Percentiles rank a stretch among this genome's conserved stretches.
Evolutionary conservation across 2,888 invertebrate genomes (phyloP).

Genomic region (Cryptocephalus primarius): DNA sequence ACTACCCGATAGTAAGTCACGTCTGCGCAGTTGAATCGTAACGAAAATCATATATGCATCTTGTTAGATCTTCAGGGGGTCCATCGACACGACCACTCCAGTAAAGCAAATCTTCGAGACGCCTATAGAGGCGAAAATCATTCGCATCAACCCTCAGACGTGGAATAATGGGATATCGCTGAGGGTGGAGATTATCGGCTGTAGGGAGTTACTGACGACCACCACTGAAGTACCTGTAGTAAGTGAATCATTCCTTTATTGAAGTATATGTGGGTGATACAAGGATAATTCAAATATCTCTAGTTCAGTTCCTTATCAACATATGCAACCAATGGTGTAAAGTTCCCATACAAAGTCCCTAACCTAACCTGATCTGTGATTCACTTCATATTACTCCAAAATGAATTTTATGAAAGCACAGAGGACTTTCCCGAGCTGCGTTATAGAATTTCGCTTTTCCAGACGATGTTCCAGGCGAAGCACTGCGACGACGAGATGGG

Average conservation of each 20-base stretch:
- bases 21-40: background rate
- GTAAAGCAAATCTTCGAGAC: conserved; percentile 53
- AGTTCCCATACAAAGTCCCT: no score
- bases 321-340: conserved; percentile 1
- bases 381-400: no score
- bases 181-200: conserved; percentile 66
- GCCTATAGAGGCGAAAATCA: conserved; percentile 63
- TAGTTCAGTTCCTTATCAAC: no score
- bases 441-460: conserved; percentile 2
- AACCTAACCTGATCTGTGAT: no score
- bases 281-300: no score
- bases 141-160: conserved; percentile 61
- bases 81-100: conserved; percentile 47
- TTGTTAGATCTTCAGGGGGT: conserved; percentile 61
- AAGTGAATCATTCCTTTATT: background rate
- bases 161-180: conserved; percentile 60
- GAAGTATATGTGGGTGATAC: no score
- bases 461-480: conserved; percentile 7
- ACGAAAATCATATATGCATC: background rate
- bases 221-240: conserved; percentile 1
- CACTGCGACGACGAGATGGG: conserved; percentile 65
- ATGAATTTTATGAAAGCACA: no score
- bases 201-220: conserved; percentile 34
- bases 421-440: no score
- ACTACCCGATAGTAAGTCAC: conserved; percentile 40